These are phyloP conservation scores for Schizaphis graminum DNA, from an alignment of 2,888 invertebrate genomes.

Conservation along the genomic window DNA sequence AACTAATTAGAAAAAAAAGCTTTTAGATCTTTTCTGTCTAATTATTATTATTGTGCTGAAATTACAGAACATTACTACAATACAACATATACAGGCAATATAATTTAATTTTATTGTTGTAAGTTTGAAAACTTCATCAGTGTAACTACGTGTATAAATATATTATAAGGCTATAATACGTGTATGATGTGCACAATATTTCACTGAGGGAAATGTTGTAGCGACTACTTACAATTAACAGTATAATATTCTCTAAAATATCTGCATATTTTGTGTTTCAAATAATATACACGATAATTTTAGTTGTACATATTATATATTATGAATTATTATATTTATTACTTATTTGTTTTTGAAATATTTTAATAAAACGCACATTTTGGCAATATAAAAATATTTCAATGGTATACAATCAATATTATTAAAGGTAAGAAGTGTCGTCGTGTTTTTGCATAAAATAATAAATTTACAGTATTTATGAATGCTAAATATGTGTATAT, in stretches of 20 bases:
- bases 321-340: not conserved
- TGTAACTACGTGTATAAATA: not conserved
- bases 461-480: not conserved
- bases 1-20: not conserved
- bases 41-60: not conserved
- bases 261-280: not conserved
- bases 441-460: not conserved
- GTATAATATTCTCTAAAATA: not conserved
- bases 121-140: not conserved
- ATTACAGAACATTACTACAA: not conserved
- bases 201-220: not conserved
- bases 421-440: not conserved
- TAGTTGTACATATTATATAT: not conserved
- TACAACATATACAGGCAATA: not conserved
- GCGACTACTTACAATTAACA: not conserved
- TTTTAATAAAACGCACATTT: not conserved
- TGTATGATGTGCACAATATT: not conserved
- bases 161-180: not conserved
- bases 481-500: not conserved
- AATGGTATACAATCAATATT: not conserved
- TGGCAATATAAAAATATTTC: not conserved
- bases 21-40: not conserved
- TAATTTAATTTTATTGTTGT: not conserved
- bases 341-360: not conserved
- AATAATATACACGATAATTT: not conserved